Conservation (phyloP, 2,113 vertebrate genomes). For the Megaleporinus macrocephalus region DNA sequence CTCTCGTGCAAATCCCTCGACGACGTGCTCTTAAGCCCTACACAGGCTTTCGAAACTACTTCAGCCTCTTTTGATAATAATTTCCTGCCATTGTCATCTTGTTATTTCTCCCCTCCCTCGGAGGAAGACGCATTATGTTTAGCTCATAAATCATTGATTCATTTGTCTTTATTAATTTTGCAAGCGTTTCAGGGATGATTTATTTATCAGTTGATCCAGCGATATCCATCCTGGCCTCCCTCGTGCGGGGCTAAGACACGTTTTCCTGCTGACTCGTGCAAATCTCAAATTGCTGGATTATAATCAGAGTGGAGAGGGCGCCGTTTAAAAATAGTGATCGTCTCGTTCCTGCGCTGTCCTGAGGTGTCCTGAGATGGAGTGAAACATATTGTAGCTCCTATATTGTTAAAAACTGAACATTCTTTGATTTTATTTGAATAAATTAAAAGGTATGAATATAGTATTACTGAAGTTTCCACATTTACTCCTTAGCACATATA, state of each 20-base stretch:
- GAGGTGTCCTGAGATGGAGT: slow-evolving; percentile 19
- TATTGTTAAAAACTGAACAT: too few species aligned
- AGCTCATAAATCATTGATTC: slow-evolving; percentile 61
- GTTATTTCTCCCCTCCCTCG: neutral
- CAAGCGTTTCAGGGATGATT: slow-evolving; percentile 50
- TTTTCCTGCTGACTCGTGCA: slow-evolving; percentile 28
- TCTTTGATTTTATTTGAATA: too few species aligned
- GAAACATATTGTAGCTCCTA: neutral
- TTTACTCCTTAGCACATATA: too few species aligned
- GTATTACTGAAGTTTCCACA: too few species aligned
- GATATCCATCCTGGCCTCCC: slow-evolving; percentile 29
- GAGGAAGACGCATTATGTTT: slow-evolving; percentile 47
- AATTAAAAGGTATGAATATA: too few species aligned
- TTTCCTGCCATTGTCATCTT: neutral
- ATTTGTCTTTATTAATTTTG: slow-evolving; percentile 52
- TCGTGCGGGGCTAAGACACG: slow-evolving; percentile 7
- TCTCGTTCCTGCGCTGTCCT: slow-evolving; percentile 36
- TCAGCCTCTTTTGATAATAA: slow-evolving; percentile 22
- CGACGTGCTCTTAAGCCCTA: slow-evolving; percentile 1
- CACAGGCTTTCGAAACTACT: neutral
- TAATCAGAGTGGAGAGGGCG: slow-evolving; percentile 22
- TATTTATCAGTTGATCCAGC: slow-evolving; percentile 49
- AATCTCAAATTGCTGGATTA: slow-evolving; percentile 43
- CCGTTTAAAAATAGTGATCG: slow-evolving; percentile 39
- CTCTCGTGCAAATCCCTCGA: neutral